Evolutionary conservation across 1,140 invertebrate species (phyloP).

Genomic region (Thaumatotibia leucotreta): DNA sequence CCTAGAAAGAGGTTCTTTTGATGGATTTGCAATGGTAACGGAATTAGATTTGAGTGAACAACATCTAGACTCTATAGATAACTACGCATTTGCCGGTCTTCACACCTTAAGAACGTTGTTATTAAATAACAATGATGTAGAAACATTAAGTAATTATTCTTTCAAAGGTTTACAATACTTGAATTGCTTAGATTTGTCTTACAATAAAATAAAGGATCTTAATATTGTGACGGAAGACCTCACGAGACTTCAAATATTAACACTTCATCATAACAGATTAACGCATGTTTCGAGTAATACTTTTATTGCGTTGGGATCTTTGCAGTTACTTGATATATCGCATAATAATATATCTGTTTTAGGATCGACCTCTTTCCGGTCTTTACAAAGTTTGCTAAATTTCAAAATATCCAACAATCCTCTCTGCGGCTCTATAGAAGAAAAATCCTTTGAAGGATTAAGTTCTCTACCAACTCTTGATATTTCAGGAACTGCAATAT

Average conservation of each 20-base stretch:
- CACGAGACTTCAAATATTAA: background rate
- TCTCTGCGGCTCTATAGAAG: slow-evolving; percentile 30
- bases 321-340: slow-evolving; percentile 46
- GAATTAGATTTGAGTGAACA: background rate
- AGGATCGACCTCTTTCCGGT: slow-evolving; percentile 36
- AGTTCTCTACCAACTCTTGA: slow-evolving; percentile 36
- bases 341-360: slow-evolving; percentile 43
- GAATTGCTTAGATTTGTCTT: slow-evolving; percentile 1
- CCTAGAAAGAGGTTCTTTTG: background rate
- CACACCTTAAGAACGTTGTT: background rate
- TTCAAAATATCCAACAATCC: slow-evolving; percentile 44
- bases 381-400: slow-evolving; percentile 27
- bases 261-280: background rate
- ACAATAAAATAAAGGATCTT: background rate
- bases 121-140: background rate
- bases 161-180: slow-evolving; percentile 1
- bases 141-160: background rate
- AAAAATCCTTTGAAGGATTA: slow-evolving; percentile 40
- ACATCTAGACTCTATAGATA: background rate
- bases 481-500: slow-evolving; percentile 35
- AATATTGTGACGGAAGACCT: background rate
- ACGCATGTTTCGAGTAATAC: slow-evolving; percentile 23
- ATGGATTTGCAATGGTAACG: background rate
- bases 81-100: background rate
- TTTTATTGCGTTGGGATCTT: slow-evolving; percentile 26